A percentile compares a stretch with the other conserved stretches of the same genome.
Evolutionary conservation across 2,888 invertebrate species (phyloP).

Genomic region (Himalopsyche anomala): DNA sequence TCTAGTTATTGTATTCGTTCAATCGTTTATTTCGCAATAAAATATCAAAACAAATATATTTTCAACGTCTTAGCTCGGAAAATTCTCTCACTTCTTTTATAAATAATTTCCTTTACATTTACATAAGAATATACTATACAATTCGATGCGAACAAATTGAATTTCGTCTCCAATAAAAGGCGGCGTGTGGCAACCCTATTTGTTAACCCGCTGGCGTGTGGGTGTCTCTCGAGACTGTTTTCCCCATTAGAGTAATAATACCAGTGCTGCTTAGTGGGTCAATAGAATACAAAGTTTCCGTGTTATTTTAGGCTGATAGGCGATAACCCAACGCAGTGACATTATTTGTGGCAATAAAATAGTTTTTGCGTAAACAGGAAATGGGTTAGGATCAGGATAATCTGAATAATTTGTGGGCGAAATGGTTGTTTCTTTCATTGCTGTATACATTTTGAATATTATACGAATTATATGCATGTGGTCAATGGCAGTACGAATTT

Average conservation of each 20-base stretch:
- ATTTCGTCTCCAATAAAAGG: slow-evolving; percentile 14
- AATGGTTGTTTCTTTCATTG: neutral
- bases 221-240: slow-evolving; percentile 37
- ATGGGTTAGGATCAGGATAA: neutral
- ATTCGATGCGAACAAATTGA: neutral
- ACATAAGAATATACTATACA: too few relatives aligned
- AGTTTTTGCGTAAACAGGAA: slow-evolving; percentile 36
- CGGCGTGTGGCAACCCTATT: slow-evolving; percentile 20
- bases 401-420: slow-evolving; percentile 32
- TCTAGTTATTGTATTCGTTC: too few relatives aligned
- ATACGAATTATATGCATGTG: too few relatives aligned
- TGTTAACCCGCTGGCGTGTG: slow-evolving; percentile 16
- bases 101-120: too few relatives aligned
- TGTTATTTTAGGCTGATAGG: slow-evolving; percentile 31
- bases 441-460: neutral
- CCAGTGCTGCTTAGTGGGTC: slow-evolving; percentile 42
- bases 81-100: too few relatives aligned
- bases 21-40: too few relatives aligned
- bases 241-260: slow-evolving; percentile 42
- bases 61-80: too few relatives aligned
- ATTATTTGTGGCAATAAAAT: slow-evolving; percentile 33
- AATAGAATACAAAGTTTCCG: slow-evolving; percentile 38
- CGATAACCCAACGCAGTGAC: slow-evolving; percentile 24
- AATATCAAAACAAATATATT: too few relatives aligned
- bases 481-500: too few relatives aligned